Evolutionary conservation across 2,113 vertebrate species (phyloP), one percentile per base, ranked within the genome.

Genomic region (Sinocyclocheilus anophthalmus): DNA sequence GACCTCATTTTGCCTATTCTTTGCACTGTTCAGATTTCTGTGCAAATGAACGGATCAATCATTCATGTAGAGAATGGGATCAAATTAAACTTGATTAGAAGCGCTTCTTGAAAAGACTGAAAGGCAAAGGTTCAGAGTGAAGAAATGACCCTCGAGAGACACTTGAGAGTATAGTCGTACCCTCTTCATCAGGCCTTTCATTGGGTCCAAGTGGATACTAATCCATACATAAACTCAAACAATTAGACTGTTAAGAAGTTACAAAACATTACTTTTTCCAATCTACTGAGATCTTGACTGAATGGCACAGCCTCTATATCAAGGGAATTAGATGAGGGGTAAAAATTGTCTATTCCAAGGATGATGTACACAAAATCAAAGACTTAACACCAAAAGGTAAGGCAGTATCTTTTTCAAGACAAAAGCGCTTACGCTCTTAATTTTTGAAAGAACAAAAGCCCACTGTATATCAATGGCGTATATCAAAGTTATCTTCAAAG

Each of bases 401-500:
- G 3, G n/a, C 57, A 55, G 70, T 33, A 63, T 70, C 24, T 53
- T 70, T 48, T 18, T 67, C 1, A 1, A 48, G 42, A 81, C 0
- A 11, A 50, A 81, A 82, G 22, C 37, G 53, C 0, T 45, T 57
- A 48, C 14, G 5, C 22, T 59, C 11, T 14, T 84, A 3, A 53
- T 81, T 87, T 59, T 70, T 78, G 3, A 70, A 69, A 30, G 18
- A 81, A 84, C 18, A 84, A 76, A 72, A 69, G 50, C 33, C 26
- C 65, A 33, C 24, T 4, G 10, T 65, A 5, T 2, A 79, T 86
- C 61, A 61, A 76, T 75, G 22, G 70, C 57, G 50, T 55, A 48
- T 53, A 78, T 87, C 26, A 63, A 80, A 69, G 73, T 37, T 80
- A 87, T 59, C 48, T 78, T 84, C 76, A 39, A 83, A 61, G 80